These are phyloP conservation scores for Plestiodon gilberti DNA, from an alignment of 2,113 vertebrate species.

Conservation along the genomic window DNA sequence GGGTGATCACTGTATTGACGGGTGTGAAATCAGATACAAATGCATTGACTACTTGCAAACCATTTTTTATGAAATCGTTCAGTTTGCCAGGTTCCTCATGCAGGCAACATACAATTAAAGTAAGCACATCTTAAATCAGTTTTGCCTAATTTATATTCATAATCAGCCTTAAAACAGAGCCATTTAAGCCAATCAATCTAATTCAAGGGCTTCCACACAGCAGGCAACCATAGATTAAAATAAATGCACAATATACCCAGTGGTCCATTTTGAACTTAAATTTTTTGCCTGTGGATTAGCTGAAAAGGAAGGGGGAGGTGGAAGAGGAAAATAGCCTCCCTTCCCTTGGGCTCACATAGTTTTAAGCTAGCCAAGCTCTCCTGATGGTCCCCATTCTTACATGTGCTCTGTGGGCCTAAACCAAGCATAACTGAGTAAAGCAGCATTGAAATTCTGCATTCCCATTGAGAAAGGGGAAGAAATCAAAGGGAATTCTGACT, in stretches of 20 bases:
- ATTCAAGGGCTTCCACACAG: slow-evolving; percentile 12
- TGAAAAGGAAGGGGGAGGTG: not conserved
- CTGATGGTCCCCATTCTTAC: not conserved
- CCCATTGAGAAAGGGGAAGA: slow-evolving; percentile 5
- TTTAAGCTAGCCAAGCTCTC: not conserved
- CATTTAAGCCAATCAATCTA: not conserved
- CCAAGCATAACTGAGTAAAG: slow-evolving; percentile 11
- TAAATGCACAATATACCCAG: slow-evolving; percentile 1
- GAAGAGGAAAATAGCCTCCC: not conserved
- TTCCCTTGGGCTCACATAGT: no score
- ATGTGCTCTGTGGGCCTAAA: slow-evolving; percentile 11
- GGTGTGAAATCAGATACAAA: not conserved
- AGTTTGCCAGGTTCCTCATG: not conserved
- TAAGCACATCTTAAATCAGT: not conserved
- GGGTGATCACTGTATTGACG: not conserved
- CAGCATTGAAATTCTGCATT: not conserved
- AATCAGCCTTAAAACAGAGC: slow-evolving; percentile 1
- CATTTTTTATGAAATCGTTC: not conserved
- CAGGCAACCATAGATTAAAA: slow-evolving; percentile 4
- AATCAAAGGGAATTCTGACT: not conserved
- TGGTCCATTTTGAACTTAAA: not conserved
- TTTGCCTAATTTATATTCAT: slow-evolving; percentile 8
- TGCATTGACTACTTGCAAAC: not conserved
- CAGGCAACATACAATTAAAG: not conserved
- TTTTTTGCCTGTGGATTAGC: not conserved